Evolutionary conservation across 2,113 vertebrate species (phyloP), one percentile per base, ranked within the genome.

Genomic region (Tragulus kanchil): DNA sequence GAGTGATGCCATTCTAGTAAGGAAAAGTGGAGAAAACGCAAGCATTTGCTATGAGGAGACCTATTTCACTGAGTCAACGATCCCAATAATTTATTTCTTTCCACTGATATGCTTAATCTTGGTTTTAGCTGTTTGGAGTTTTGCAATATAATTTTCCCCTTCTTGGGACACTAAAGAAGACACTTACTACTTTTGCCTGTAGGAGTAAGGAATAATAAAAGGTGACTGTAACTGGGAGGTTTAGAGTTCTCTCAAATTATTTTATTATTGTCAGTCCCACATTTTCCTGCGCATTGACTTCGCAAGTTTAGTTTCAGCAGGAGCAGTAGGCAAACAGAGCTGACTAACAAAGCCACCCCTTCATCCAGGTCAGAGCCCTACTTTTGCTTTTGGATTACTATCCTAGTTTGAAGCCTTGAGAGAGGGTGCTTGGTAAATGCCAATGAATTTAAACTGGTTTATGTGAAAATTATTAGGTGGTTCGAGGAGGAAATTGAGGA

Each of bases 351-450:
- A 52, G 48, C 5, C 0, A 0, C 19, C 14, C n/a, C 62, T 52
- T 6, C 50, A 10, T 31, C 28, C n/a, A 42, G 28, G 52, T 71
- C 92, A 83, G n/a, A 88, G 42, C 19, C 31, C 15, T 21, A 14
- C 86, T 19, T 77, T 45, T 64, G 11, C 50, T 14, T 82, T 79
- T 25, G 54, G 52, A 52, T 88, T 48, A 31, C 23, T 61, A 9
- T 48, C 69, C 31, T 62, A 67, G 0, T 67, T 83, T 65, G 91
- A 93, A 90, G 42, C n/a, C 79, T 52, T 84, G 54, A 50, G 75
- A 90, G 50, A 56, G 9, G 42, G 42, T 62, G 62, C 61, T 86
- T 90, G 69, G 87, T 50, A 94, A 84, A 88, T 81, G 71, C 77
- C 85, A 85, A 84, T 59, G 42, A 61, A 48, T 82, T 78, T 58